Base-by-base conservation (phyloP, 2,113 vertebrate genomes). In the Ursus arctos region DNA sequence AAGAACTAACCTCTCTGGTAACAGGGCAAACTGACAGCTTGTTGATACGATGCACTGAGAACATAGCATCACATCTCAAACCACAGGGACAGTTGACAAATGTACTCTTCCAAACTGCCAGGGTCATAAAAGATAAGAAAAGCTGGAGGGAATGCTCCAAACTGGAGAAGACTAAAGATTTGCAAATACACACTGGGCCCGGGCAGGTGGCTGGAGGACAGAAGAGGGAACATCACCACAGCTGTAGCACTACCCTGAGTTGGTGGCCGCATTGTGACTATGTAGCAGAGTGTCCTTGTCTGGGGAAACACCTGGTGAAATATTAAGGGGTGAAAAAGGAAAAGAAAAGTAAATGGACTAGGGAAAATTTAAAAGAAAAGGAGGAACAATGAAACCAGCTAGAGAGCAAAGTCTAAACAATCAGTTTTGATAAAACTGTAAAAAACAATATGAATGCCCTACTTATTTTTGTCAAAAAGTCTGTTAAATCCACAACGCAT, bases 131-230 rank as follows among this genome's bases (percentile, higher is more conserved):
- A 53, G 16, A 11, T 16, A 22, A 93, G 71, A 33, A 53, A 55
- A 33, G 47, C 26, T 1, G n/a, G 47, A 77, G 47, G 65, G 69
- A 7, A 31, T 43, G 31, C 22, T 59, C 63, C 51, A 18, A 36
- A n/a, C 14, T 13, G 31, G 26, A 72, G 65, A 49, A 13, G n/a
- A 76, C 71, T 33, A 16, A 24, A 55, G 57, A 3, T 6, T 4
- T 43, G 4, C 7, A 33, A 65, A 21, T 4, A 33, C 0, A 5
- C 3, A 6, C 57, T 5, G n/a, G 47, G 47, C n/a, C 18, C 5
- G 3, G 6, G 15, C 47, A 22, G 57, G 40, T 6, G 57, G 51
- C 15, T 31, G n/a, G 47, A 33, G 18, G 24, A 5, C 2, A 8
- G 40, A 74, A 33, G n/a, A 1, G 53, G 47, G 21, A 43, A 31